Evolutionary conservation across 2,113 vertebrate species (phyloP), one percentile per base, ranked within the genome.

Genomic region (Colinus virginianus): DNA sequence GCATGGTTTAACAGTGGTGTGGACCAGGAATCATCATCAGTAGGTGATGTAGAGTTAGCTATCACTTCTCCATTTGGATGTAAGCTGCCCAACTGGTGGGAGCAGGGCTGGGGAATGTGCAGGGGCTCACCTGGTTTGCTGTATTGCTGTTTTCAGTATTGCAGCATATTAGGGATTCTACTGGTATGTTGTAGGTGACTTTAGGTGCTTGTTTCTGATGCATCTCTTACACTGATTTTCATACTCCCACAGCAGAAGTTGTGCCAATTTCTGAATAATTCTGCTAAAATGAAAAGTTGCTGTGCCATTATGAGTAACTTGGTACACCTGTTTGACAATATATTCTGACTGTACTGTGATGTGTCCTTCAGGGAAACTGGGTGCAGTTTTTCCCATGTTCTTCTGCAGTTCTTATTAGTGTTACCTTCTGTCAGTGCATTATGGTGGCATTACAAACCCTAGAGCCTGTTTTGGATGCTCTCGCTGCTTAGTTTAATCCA

Each of bases 401-500:
- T 48, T 70, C 66, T 92, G 69, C 61, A 63, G 70, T 66, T 48
- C 66, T 61, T 93, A 34, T 46, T 69, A 71, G 64, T 87, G 87
- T 51, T 82, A 86, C 80, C 90, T 95, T 82, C 53, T 63, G 78
- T 38, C 86, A 87, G 8, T 84, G 45, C 69, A 70, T 94, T 82
- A 45, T 70, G 76, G 77, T 89, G 61, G 67, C 78, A 82, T 90
- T 71, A 56, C 30, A 81, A 78, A 91, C 25, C 48, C 78, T 66
- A 90, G 48, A 87, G 75, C 86, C 56, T 94, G 42, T 87, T 96
- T 88, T 48, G 83, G 66, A 85, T 93, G 87, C 87, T 96, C 78
- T 49, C 69, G 84, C 82, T 96, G 93, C 88, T 84, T 93, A 51
- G 22, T 89, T 93, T 56, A 92, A 93, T 96, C 61, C 85, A 13